Percentiles rank a stretch among this genome's conserved stretches.
Evolutionary conservation across 2,888 invertebrate genomes (phyloP).

Genomic region (Pseudolycoriella hygida): DNA sequence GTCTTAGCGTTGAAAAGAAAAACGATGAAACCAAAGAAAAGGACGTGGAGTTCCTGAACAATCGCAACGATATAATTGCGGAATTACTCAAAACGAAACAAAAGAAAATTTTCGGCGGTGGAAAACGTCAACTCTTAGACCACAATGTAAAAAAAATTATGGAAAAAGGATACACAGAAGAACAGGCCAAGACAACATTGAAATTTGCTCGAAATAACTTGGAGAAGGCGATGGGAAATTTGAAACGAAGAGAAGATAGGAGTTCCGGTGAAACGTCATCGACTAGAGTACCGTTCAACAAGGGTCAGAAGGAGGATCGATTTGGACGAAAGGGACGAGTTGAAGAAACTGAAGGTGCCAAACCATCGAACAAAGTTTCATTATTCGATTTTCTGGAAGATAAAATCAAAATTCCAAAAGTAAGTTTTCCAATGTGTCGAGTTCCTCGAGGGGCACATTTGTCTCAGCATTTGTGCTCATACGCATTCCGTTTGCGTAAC

Average conservation of each 20-base stretch:
- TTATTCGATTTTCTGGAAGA: constrained; percentile 70
- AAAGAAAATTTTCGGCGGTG: constrained; percentile 46
- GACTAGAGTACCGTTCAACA: background rate
- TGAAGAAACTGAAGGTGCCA: constrained; percentile 25
- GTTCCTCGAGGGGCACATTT: too few species aligned
- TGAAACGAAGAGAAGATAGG: constrained; percentile 35
- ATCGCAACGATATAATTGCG: constrained; percentile 75
- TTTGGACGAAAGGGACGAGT: constrained; percentile 31
- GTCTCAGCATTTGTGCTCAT: too few species aligned
- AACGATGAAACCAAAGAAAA: constrained; percentile 36
- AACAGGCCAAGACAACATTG: constrained; percentile 58
- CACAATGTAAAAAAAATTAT: constrained; percentile 62
- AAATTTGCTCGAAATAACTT: constrained; percentile 54
- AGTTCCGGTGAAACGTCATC: constrained; percentile 5
- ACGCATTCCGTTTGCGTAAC: too few species aligned
- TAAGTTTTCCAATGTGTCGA: constrained; percentile 12
- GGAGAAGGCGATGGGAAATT: constrained; percentile 47
- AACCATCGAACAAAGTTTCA: constrained; percentile 64
- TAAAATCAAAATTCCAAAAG: constrained; percentile 33
- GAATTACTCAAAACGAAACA: constrained; percentile 55
- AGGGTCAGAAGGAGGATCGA: constrained; percentile 13
- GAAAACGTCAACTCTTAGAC: constrained; percentile 48
- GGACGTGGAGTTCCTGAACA: constrained; percentile 74
- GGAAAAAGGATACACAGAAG: constrained; percentile 59
- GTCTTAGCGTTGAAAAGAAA: constrained; percentile 41